Evolutionary conservation across 2,888 invertebrate species (phyloP).

Genomic region (Aphodius granarius): DNA sequence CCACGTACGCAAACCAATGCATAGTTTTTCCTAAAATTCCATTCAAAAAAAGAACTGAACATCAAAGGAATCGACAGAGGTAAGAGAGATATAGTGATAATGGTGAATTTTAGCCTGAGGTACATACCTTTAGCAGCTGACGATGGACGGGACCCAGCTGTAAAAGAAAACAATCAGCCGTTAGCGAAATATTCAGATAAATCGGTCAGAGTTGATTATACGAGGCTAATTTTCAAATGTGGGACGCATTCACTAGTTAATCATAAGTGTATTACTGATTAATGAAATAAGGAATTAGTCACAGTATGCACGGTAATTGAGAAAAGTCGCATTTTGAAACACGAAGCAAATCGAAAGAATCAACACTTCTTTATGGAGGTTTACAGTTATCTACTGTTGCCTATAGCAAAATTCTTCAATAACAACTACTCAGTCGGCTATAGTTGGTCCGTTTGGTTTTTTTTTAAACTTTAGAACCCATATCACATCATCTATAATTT

Average conservation of each 20-base stretch:
- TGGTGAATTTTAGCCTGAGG: background rate
- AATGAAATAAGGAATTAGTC: background rate
- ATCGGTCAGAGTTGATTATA: background rate
- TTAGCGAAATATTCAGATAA: background rate
- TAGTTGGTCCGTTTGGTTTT: background rate
- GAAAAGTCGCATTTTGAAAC: background rate
- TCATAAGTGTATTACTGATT: background rate
- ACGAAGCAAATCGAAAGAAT: background rate
- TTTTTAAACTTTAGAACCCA: background rate
- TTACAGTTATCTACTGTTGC: background rate
- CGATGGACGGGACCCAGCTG: conserved; percentile 45
- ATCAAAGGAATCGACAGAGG: conserved; percentile 16
- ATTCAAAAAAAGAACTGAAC: background rate
- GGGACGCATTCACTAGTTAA: background rate
- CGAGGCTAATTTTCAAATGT: background rate
- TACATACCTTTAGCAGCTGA: conserved; percentile 40
- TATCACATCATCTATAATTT: background rate
- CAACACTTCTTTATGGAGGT: background rate
- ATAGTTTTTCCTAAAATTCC: conserved; percentile 45
- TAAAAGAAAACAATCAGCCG: conserved; percentile 32
- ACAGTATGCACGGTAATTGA: background rate
- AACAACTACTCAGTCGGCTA: background rate
- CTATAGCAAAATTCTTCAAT: background rate
- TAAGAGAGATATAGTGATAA: conserved; percentile 1
- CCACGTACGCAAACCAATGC: conserved; percentile 54